Conservation (phyloP, 2,888 invertebrate genomes). For the Vandiemenella viatica region DNA sequence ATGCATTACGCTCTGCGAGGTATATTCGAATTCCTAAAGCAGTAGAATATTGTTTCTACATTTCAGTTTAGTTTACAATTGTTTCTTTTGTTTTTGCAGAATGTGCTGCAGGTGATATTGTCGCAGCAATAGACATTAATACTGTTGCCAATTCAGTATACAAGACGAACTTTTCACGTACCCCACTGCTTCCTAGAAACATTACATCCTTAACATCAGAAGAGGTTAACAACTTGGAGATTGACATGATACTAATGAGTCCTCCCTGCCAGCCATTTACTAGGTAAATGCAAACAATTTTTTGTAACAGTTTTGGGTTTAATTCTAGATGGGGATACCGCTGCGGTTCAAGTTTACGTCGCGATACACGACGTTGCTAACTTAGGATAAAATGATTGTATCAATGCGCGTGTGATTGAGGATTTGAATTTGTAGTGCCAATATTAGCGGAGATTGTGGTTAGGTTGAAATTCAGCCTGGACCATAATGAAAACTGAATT, state of each 20-base stretch:
- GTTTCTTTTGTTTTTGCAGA: slow-evolving; percentile 27
- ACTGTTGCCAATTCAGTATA: slow-evolving; percentile 67
- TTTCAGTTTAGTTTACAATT: neutral
- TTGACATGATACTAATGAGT: slow-evolving; percentile 79
- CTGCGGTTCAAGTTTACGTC: too few species aligned
- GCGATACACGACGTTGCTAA: too few species aligned
- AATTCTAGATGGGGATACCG: too few species aligned
- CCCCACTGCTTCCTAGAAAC: slow-evolving; percentile 49
- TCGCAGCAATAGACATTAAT: slow-evolving; percentile 77
- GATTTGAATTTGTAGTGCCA: too few species aligned
- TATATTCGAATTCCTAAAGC: slow-evolving; percentile 28
- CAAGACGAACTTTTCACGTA: slow-evolving; percentile 56
- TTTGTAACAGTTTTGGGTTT: too few species aligned
- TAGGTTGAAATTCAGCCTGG: too few species aligned
- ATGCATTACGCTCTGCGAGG: slow-evolving; percentile 87
- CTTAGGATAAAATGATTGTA: too few species aligned
- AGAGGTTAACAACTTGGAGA: slow-evolving; percentile 46
- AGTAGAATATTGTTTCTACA: neutral
- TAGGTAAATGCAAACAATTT: too few species aligned
- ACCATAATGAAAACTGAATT: too few species aligned
- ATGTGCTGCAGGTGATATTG: slow-evolving; percentile 56
- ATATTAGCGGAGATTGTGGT: too few species aligned
- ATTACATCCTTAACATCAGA: slow-evolving; percentile 57
- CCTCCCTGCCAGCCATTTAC: slow-evolving; percentile 98
- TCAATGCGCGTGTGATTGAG: too few species aligned